A percentile compares a stretch with the other conserved stretches of the same genome.
These are phyloP conservation scores for Ichneumoninae sp. DNA, from an alignment of 2,888 invertebrate species.

Conservation along the genomic window DNA sequence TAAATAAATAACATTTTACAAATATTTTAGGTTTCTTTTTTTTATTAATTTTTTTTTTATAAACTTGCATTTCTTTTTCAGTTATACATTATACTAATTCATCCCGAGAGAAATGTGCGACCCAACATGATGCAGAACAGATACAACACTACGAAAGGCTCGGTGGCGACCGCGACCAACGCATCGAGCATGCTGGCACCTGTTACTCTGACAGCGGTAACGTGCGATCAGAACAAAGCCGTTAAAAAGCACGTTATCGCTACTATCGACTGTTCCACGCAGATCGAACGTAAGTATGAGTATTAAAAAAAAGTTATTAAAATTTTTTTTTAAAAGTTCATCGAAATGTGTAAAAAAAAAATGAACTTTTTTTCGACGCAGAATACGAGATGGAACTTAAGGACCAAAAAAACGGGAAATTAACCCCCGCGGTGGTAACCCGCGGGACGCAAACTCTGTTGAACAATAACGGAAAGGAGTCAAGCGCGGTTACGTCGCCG, in stretches of 20 bases:
- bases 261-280: slow-evolving; percentile 81
- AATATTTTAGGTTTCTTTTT: too few species aligned
- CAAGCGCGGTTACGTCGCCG: slow-evolving; percentile 66
- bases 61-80: slow-evolving; percentile 81
- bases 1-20: neutral
- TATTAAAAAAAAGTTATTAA: too few species aligned
- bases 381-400: slow-evolving; percentile 79
- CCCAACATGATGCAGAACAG: slow-evolving; percentile 91
- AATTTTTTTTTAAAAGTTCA: too few species aligned
- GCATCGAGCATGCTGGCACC: slow-evolving; percentile 89
- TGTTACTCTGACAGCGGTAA: slow-evolving; percentile 88
- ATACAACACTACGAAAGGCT: slow-evolving; percentile 88
- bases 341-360: neutral
- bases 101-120: slow-evolving; percentile 95
- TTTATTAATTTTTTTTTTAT: neutral
- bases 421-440: slow-evolving; percentile 71
- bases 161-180: slow-evolving; percentile 86
- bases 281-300: slow-evolving; percentile 80
- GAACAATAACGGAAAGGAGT: slow-evolving; percentile 75
- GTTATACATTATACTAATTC: slow-evolving; percentile 95
- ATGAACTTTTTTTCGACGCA: slow-evolving; percentile 58
- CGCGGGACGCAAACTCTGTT: slow-evolving; percentile 79
- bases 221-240: slow-evolving; percentile 89
- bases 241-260: slow-evolving; percentile 87
- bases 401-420: slow-evolving; percentile 78